Base-by-base conservation (phyloP, 2,113 vertebrate genomes). In the Python bivittatus region DNA sequence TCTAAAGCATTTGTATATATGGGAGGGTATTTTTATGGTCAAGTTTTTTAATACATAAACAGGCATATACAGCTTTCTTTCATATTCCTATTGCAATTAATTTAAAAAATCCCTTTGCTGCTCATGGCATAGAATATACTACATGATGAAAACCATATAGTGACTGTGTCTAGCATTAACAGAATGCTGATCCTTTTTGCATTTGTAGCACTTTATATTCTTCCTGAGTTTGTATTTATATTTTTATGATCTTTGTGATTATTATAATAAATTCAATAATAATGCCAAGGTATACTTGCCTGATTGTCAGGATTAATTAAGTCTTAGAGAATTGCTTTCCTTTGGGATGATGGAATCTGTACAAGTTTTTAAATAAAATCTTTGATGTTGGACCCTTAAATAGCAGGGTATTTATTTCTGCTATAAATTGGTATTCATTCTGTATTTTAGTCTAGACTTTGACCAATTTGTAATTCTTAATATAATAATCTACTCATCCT, bases 291-390 rank as follows among this genome's bases (percentile, higher is more conserved):
- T 88, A 88, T 85, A 89, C 61, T 94, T 91, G 95, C 54, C 92
- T 96, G 94, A 96, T 92, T 92, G 91, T n/a, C 93, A 87, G 95
- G 85, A 58, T 90, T 94, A 93, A 92, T 20, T 92, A 79, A 88
- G 90, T 15, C 11, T 86, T 96, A 88, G 93, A 94, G 92, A 90
- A 88, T n/a, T 91, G 87, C 92, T 95, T 94, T 91, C 93, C 10
- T 60, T 2, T 0, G 61, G 54, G 56, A 86, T 61, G 38, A 56
- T 84, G 64, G 90, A 94, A 89, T 0, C 93, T 95, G 93, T 93
- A 88, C 1, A 0, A 85, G 61, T 22, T 48, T 89, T 85, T 92
- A 58, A 91, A 91, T 48, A 22, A 84, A 84, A 60, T 85, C 25
- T 84, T 84, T 52, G 27, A 72, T 88, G 64, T 53, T 79, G 23